Evolutionary conservation across 2,888 invertebrate genomes (phyloP).

Genomic region (Octodonta nipae): DNA sequence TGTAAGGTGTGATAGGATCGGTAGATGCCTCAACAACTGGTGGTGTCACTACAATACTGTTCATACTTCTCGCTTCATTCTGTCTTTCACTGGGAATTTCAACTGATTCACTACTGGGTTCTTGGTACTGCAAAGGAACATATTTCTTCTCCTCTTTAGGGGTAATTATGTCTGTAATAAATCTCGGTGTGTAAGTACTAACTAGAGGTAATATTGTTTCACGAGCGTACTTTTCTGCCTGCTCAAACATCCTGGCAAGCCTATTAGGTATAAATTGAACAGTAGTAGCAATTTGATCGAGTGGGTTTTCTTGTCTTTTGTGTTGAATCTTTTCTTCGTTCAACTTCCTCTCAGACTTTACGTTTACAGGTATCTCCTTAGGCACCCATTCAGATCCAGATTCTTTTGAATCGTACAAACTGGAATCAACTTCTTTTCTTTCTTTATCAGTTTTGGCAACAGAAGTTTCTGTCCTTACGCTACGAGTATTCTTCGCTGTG

Average conservation of each 20-base stretch:
- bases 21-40: constrained; percentile 4
- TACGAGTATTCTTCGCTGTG: constrained; percentile 16
- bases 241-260: constrained; percentile 62
- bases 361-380: constrained; percentile 10
- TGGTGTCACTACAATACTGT: constrained; percentile 5
- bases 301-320: no score
- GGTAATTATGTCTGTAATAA: constrained; percentile 36
- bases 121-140: constrained; percentile 30
- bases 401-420: no score
- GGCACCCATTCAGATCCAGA: constrained; percentile 31
- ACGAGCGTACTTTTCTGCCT: constrained; percentile 68
- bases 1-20: constrained; percentile 23
- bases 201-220: constrained; percentile 64
- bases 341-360: constrained; percentile 24
- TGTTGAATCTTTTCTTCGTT: constrained; percentile 28
- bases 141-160: constrained; percentile 25
- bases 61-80: constrained; percentile 11
- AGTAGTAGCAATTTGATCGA: constrained; percentile 38
- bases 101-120: no score
- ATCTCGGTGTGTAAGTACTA: constrained; percentile 64
- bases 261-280: constrained; percentile 70
- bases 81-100: constrained; percentile 1
- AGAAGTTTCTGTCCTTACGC: no score
- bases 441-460: no score
- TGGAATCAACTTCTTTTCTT: no score